These are phyloP conservation scores for Thereva unica DNA, from an alignment of 2,888 invertebrate species.

Conservation along the genomic window DNA sequence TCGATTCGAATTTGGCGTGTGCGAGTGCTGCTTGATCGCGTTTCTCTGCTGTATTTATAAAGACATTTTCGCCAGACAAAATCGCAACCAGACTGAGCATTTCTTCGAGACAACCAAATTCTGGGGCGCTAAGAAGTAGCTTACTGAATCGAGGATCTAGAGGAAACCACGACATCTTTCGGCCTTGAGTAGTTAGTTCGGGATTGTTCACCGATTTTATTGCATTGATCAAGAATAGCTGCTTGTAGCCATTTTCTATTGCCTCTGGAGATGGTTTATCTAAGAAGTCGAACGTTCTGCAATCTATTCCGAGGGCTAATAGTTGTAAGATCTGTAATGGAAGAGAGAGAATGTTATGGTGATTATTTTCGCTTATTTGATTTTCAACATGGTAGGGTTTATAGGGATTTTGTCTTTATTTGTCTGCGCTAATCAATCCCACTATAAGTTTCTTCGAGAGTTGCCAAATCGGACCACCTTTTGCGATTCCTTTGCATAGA, in stretches of 20 bases:
- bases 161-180: constrained; percentile 87
- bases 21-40: constrained; percentile 75
- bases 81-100: constrained; percentile 83
- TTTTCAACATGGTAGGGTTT: not conserved
- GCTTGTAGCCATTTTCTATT: constrained; percentile 66
- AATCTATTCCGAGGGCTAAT: constrained; percentile 80
- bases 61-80: constrained; percentile 85
- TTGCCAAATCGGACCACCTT: too few species aligned
- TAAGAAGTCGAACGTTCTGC: constrained; percentile 85
- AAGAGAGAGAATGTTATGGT: constrained; percentile 49
- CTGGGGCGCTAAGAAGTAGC: constrained; percentile 75
- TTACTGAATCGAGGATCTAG: constrained; percentile 88
- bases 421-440: too few species aligned
- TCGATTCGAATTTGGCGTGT: constrained; percentile 77
- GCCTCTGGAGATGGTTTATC: constrained; percentile 81
- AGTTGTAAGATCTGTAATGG: constrained; percentile 79
- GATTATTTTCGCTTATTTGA: not conserved
- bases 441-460: too few species aligned
- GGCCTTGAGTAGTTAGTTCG: constrained; percentile 77
- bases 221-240: constrained; percentile 72
- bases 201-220: constrained; percentile 64
- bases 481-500: too few species aligned
- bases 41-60: constrained; percentile 69
- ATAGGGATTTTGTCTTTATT: not conserved
- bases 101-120: constrained; percentile 78